Evolutionary conservation across 2,797 vertebrate genomes (phyloP).

Genomic region (Heliangelus exortis): DNA sequence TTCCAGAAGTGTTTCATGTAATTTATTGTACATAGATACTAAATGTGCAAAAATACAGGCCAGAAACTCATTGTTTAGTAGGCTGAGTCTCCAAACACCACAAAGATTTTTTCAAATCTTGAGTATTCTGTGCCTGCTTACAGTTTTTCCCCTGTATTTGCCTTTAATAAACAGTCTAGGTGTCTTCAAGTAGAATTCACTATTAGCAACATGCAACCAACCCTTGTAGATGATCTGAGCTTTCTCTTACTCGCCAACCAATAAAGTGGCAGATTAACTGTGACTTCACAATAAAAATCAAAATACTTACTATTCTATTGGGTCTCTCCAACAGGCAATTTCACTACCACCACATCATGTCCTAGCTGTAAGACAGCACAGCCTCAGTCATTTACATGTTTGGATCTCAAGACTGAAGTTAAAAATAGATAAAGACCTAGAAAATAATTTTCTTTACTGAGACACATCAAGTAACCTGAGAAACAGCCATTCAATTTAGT

Average conservation of each 20-base stretch:
- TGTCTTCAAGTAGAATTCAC: neutral
- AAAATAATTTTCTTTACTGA: neutral
- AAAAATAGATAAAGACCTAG: neutral
- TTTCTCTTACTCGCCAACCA: neutral
- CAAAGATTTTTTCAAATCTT: neutral
- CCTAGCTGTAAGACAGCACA: neutral
- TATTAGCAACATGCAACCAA: neutral
- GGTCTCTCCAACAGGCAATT: neutral
- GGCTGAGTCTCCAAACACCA: neutral
- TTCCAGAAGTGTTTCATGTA: rapidly evolving
- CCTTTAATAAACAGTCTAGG: too few species aligned
- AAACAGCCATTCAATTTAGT: neutral
- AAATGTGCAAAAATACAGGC: neutral
- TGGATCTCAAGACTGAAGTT: neutral
- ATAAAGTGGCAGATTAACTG: neutral
- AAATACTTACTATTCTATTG: neutral
- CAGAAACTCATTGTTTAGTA: neutral
- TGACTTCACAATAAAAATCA: neutral
- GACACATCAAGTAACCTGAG: neutral
- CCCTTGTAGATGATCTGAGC: neutral
- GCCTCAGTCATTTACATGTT: neutral
- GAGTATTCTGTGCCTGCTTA: neutral
- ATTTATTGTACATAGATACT: neutral
- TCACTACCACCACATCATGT: too few species aligned
- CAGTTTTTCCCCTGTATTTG: neutral